A percentile compares a stretch with the other conserved stretches of the same genome.
These are phyloP conservation scores for Melieria picta DNA, from an alignment of 2,888 invertebrate species.

Conservation along the genomic window DNA sequence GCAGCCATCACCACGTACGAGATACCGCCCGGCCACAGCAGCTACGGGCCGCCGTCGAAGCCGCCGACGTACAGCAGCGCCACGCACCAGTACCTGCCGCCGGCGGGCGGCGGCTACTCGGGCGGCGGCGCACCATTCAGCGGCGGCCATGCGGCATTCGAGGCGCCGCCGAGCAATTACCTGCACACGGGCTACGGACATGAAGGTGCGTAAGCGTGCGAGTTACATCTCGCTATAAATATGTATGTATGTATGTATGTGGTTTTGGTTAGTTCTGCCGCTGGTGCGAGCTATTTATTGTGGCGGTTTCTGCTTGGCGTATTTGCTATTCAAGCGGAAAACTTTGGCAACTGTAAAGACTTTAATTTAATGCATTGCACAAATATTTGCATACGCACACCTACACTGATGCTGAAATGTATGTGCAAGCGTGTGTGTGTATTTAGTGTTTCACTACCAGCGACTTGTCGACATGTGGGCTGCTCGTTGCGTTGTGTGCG, in stretches of 20 bases:
- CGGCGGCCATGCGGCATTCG: slow-evolving; percentile 61
- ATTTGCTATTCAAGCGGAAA: too few relatives aligned
- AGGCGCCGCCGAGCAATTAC: slow-evolving; percentile 62
- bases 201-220: slow-evolving; percentile 56
- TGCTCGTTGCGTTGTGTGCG: too few relatives aligned
- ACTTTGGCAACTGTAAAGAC: too few relatives aligned
- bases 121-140: slow-evolving; percentile 61
- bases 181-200: slow-evolving; percentile 60
- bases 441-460: too few relatives aligned
- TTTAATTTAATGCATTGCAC: too few relatives aligned
- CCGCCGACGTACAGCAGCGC: slow-evolving; percentile 61
- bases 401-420: too few relatives aligned
- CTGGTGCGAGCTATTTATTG: too few relatives aligned
- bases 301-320: too few relatives aligned
- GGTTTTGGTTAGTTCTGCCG: background rate
- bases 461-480: too few relatives aligned
- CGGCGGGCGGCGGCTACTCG: slow-evolving; percentile 50
- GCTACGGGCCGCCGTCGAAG: slow-evolving; percentile 65
- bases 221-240: slow-evolving; percentile 36
- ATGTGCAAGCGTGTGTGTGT: too few relatives aligned
- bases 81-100: slow-evolving; percentile 62
- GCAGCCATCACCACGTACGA: slow-evolving; percentile 63
- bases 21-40: slow-evolving; percentile 58
- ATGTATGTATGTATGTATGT: slow-evolving; percentile 19
- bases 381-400: too few relatives aligned